Conservation (phyloP, 2,113 vertebrate genomes). For the Istiophorus platypterus region DNA sequence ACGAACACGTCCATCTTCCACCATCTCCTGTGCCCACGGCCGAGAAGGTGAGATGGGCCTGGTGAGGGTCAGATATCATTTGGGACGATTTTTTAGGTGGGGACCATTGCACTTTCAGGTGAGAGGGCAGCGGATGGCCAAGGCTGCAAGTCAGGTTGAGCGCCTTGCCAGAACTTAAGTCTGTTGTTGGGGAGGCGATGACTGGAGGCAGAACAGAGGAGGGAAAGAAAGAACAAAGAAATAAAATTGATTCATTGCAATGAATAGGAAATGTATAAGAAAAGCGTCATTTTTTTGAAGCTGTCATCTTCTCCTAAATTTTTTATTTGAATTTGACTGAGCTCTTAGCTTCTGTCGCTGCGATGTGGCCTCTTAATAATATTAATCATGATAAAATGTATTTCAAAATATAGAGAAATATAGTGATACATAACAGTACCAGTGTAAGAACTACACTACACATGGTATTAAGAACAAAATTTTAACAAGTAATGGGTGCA, state of each 20-base stretch:
- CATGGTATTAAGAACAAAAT: background rate
- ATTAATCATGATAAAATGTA: background rate
- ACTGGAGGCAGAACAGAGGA: slow-evolving; percentile 51
- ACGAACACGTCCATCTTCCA: slow-evolving; percentile 76
- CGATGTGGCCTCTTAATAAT: background rate
- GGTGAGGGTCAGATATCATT: background rate
- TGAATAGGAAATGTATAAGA: background rate
- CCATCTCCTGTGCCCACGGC: slow-evolving; percentile 16
- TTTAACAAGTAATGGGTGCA: too few relatives aligned
- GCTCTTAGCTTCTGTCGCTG: slow-evolving; percentile 5
- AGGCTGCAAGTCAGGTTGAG: slow-evolving; percentile 78
- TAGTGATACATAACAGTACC: background rate
- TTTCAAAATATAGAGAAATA: background rate
- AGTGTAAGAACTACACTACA: background rate
- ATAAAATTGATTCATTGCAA: background rate
- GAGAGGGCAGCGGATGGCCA: slow-evolving; percentile 31
- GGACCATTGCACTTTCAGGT: slow-evolving; percentile 70
- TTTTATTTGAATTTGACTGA: slow-evolving; percentile 15
- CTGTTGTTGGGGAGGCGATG: slow-evolving; percentile 1
- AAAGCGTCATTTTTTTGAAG: background rate
- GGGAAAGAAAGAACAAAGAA: background rate
- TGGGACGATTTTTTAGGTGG: too few relatives aligned
- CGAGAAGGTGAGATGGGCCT: slow-evolving; percentile 32
- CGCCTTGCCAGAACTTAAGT: slow-evolving; percentile 55
- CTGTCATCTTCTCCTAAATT: background rate